Base-by-base conservation (phyloP, 2,797 vertebrate species). In the Hemibagrus guttatus region DNA sequence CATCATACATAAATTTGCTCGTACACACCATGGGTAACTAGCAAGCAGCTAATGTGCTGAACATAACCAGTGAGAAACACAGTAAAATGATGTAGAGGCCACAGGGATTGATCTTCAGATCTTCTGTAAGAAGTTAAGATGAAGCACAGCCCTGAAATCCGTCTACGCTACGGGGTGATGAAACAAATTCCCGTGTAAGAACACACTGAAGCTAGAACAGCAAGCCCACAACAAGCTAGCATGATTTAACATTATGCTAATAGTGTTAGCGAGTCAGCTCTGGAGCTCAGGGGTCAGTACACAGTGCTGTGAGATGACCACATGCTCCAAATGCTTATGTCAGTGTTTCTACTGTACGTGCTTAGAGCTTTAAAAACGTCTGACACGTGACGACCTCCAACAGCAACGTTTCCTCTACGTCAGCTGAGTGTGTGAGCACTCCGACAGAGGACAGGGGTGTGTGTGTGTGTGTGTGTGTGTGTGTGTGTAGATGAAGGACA, bases 381-480 rank as follows among this genome's bases (percentile, higher is more conserved):
- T n/a, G 12, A 42, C 58, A 81, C 42, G 23, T 42, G 78, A 80
- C 58, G 78, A 80, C 58, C 78, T 61, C 52, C 21, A 35, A 35
- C 35, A 42, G 78, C 39, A 3, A 58, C 75, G 42, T 46, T n/a
- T 81, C 56, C 76, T 80, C 23, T 42, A 42, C 19, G 11, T 80
- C 19, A 59, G 83, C 56, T 4, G 31, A 4, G 7, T 28, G 46
- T 39, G 69, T n/a, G 39, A 75, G n/a, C 35, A 63, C 58, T 63
- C 14, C 35, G 35, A 61, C 58, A 81, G 7, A 59, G 21, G 13
- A 23, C 46, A 54, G 2, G 61, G 21, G 63, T 82, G 80, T 81
- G 78, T 81, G 76, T 79, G 76, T 79, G 59, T 76, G 74, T 76
- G 74, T 52, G 74, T 58, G 56, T 79, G 76, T 59, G 78, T 68